These are phyloP conservation scores for Corella eumyota DNA, from an alignment of 23 tunicate species.

Conservation along the genomic window DNA sequence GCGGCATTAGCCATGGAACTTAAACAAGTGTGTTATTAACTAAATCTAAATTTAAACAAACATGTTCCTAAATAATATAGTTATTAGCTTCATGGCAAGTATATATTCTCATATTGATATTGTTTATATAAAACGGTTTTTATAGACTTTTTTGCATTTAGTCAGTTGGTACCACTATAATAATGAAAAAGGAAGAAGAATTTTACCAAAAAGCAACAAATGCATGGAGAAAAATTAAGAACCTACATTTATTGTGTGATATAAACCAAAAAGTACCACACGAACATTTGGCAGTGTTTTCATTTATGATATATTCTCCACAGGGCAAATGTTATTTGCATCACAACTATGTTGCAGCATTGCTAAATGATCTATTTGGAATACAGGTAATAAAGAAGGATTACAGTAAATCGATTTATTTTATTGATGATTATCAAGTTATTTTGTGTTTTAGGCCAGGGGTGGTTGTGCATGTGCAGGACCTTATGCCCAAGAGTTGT, in stretches of 20 bases:
- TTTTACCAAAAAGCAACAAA: slow-evolving; percentile 35
- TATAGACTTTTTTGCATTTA: not conserved
- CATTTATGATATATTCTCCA: slow-evolving; percentile 61
- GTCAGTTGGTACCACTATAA: slow-evolving; percentile 51
- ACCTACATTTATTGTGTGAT: slow-evolving; percentile 59
- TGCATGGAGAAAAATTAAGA: slow-evolving; percentile 32
- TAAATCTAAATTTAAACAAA: not conserved
- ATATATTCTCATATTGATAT: not conserved
- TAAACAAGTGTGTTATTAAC: slow-evolving; percentile 71
- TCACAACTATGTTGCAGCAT: slow-evolving; percentile 88
- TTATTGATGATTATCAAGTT: no score
- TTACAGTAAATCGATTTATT: not conserved
- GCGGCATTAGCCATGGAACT: slow-evolving; percentile 71
- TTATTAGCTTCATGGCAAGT: no score
- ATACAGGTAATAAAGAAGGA: slow-evolving; percentile 69
- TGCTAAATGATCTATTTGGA: slow-evolving; percentile 92
- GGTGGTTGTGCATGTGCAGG: slow-evolving; percentile 99
- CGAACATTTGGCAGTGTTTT: slow-evolving; percentile 77
- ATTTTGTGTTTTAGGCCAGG: slow-evolving; percentile 30
- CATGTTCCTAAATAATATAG: no score
- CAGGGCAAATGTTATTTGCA: slow-evolving; percentile 53
- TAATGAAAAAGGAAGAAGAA: slow-evolving; percentile 40
- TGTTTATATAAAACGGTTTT: no score
- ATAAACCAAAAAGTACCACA: not conserved
- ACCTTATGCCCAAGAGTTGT: slow-evolving; percentile 90